These are phyloP conservation scores for Eurypyga helias DNA, from an alignment of 2,113 vertebrate genomes.

Conservation along the genomic window DNA sequence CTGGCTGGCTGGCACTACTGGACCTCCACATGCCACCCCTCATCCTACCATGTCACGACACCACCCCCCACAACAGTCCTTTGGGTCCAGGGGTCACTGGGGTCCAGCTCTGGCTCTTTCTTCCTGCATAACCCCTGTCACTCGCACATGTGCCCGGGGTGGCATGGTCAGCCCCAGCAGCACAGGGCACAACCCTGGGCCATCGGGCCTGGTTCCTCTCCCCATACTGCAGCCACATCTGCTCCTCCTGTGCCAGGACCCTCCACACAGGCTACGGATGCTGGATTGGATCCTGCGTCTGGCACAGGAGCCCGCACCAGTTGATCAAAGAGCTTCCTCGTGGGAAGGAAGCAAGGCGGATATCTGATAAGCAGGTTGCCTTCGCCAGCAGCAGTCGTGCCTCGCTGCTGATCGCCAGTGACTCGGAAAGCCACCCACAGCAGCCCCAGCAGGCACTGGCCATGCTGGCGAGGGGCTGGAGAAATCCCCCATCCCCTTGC, in stretches of 20 bases:
- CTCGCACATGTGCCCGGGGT: neutral
- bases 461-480: neutral
- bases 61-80: neutral
- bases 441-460: neutral
- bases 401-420: neutral
- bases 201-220: neutral
- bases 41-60: neutral
- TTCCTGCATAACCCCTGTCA: neutral
- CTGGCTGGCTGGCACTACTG: neutral
- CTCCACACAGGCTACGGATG: neutral
- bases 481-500: neutral
- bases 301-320: neutral
- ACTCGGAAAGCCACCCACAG: neutral
- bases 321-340: neutral
- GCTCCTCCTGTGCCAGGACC: neutral
- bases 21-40: neutral
- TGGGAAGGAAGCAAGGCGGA: neutral
- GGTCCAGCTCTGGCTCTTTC: neutral
- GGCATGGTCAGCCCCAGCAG: neutral
- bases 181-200: neutral
- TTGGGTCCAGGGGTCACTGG: neutral
- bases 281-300: neutral
- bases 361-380: neutral
- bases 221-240: rapidly evolving
- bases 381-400: neutral